These are phyloP conservation scores for Ptilorrhoa leucosticta DNA, from an alignment of 2,113 vertebrate species.

Conservation along the genomic window DNA sequence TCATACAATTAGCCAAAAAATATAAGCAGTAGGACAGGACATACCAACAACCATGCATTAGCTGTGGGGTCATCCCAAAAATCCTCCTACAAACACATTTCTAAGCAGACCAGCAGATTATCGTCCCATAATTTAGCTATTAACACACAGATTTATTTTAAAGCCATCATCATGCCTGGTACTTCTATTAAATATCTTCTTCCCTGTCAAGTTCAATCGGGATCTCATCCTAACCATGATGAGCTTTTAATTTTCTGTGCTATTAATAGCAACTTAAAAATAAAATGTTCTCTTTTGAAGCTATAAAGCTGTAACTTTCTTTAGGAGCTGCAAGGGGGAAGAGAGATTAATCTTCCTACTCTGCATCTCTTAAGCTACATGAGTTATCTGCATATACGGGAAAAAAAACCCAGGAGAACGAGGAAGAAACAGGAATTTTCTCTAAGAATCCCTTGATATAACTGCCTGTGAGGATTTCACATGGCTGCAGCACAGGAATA, in stretches of 20 bases:
- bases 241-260: conserved; percentile 56
- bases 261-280: conserved; percentile 62
- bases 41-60: not conserved
- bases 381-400: not conserved
- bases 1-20: conserved; percentile 47
- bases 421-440: not conserved
- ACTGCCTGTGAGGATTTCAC: not conserved
- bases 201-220: conserved; percentile 42
- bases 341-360: conserved; percentile 35
- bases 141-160: conserved; percentile 46
- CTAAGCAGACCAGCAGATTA: conserved; percentile 24
- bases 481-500: not conserved
- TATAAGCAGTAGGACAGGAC: not conserved
- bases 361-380: not conserved
- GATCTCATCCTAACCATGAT: conserved; percentile 46
- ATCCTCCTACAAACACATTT: not conserved
- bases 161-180: conserved; percentile 25
- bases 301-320: conserved; percentile 37
- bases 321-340: conserved; percentile 19
- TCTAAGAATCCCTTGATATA: not conserved
- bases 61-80: not conserved
- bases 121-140: conserved; percentile 41
- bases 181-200: conserved; percentile 43
- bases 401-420: not conserved
- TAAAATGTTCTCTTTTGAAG: conserved; percentile 56